Evolutionary conservation across 2,888 invertebrate species (phyloP).

Genomic region (Lissocephala sabroskyi): DNA sequence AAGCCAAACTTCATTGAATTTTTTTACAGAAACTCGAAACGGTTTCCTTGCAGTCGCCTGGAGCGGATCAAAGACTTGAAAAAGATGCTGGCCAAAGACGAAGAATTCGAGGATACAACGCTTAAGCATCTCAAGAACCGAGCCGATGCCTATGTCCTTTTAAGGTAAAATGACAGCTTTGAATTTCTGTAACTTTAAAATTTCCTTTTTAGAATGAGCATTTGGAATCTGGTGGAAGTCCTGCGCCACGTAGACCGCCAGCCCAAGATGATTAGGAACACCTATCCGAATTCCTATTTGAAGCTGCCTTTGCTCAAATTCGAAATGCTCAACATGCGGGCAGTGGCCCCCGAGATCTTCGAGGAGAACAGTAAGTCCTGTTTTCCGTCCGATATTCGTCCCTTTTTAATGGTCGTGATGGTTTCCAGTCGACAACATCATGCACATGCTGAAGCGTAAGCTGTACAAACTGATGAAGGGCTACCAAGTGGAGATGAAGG

Average conservation of each 20-base stretch:
- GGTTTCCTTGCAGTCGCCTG: slow-evolving; percentile 42
- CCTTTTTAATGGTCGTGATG: no score
- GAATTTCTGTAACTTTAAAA: neutral
- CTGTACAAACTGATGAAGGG: slow-evolving; percentile 51
- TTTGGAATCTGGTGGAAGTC: slow-evolving; percentile 67
- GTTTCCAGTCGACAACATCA: slow-evolving; percentile 49
- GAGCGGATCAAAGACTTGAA: slow-evolving; percentile 53
- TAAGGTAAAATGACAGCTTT: no score
- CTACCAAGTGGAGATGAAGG: slow-evolving; percentile 36
- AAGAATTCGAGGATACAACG: slow-evolving; percentile 33
- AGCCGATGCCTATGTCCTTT: slow-evolving; percentile 54
- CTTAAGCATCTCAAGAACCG: slow-evolving; percentile 51
- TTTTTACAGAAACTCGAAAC: neutral
- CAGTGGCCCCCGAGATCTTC: slow-evolving; percentile 61
- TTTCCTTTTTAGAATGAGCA: slow-evolving; percentile 34
- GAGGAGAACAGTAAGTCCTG: slow-evolving; percentile 68
- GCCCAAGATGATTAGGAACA: slow-evolving; percentile 20
- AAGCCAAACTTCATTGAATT: slow-evolving; percentile 6
- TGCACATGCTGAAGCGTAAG: slow-evolving; percentile 56
- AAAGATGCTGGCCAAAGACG: slow-evolving; percentile 32
- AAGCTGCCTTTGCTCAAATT: slow-evolving; percentile 69
- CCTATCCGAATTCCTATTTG: slow-evolving; percentile 67
- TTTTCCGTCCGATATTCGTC: no score
- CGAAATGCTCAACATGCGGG: slow-evolving; percentile 58
- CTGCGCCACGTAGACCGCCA: slow-evolving; percentile 62